phyloP scores from a whole-genome alignment of 2,797 vertebrate genomes.

The Gila robusta region DNA sequence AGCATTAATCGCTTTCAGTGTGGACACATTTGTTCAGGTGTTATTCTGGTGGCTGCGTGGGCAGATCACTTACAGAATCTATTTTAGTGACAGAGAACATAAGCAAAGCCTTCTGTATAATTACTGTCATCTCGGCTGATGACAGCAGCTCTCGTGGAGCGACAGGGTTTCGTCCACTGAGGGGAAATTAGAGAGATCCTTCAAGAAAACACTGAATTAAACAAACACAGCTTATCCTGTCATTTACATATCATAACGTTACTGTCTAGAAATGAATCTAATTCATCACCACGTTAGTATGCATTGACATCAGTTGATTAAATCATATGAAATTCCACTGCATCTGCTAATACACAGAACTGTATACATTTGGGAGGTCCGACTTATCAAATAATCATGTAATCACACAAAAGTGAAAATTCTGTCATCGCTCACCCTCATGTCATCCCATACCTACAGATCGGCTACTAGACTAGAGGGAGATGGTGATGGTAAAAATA shows the following conservation, averaged over 20 bases:
- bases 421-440: too few species aligned
- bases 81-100: constrained; percentile 72
- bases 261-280: background rate
- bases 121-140: constrained; percentile 73
- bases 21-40: constrained; percentile 71
- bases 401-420: too few species aligned
- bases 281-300: background rate
- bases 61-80: constrained; percentile 75
- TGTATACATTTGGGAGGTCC: too few species aligned
- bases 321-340: background rate
- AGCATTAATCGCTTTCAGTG: constrained; percentile 77
- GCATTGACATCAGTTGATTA: background rate
- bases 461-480: too few species aligned
- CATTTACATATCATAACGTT: background rate
- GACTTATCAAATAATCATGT: background rate
- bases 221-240: background rate
- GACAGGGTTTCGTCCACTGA: constrained; percentile 48
- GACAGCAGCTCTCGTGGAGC: constrained; percentile 64
- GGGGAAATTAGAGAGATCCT: background rate
- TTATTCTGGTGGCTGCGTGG: constrained; percentile 66
- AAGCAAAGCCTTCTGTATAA: constrained; percentile 71
- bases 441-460: too few species aligned
- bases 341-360: background rate
- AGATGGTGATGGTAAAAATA: too few species aligned
- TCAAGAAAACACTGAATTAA: background rate